Evolutionary conservation across 2,888 invertebrate species (phyloP), one percentile per base, ranked within the genome.

Genomic region (Drosophila differens): DNA sequence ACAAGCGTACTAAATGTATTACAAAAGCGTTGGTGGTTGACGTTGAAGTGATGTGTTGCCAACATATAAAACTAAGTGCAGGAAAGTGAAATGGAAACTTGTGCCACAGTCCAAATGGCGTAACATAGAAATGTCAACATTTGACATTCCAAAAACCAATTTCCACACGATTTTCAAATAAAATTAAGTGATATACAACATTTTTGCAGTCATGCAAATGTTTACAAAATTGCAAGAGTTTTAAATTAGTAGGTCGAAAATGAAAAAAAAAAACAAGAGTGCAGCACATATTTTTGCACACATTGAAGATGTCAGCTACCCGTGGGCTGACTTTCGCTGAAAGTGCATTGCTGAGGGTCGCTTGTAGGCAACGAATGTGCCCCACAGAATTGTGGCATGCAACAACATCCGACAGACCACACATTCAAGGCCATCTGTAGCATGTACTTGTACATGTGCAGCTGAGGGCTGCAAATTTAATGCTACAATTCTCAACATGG

Each of bases 1-100:
- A 86, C 86, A 87, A 89, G 89, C 89, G 89, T 68, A 71, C 88
- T 89, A 86, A 86, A 86, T 87, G 89, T 74, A 63, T 62, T 70
- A 87, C 85, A 83, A 81, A 85, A 83, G 59, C 74, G 64, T 72
- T 65, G 61, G 63, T 51, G 59, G 55, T 54, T 74, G 74, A 81
- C 67, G 67, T 60, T 69, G 74, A 63, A 39, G 66, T 66, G 62
- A 80, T 84, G 87, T 73, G 81, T 47, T 83, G 70, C 63, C 66
- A 61, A 37, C 80, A 76, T 52, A 39, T 33, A 19, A 14, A 35
- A 19, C 7, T 54, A 51, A 33, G 47, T 66, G 65, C 25, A 33
- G 33, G 12, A 55, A 61, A 61, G 60, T 49, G 53, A 51, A 30
- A 39, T 41, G 28, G 12, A 47, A 57, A 44, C 44, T 47, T 63